Conservation (phyloP, 2,113 vertebrate species). For the Caretta caretta region DNA sequence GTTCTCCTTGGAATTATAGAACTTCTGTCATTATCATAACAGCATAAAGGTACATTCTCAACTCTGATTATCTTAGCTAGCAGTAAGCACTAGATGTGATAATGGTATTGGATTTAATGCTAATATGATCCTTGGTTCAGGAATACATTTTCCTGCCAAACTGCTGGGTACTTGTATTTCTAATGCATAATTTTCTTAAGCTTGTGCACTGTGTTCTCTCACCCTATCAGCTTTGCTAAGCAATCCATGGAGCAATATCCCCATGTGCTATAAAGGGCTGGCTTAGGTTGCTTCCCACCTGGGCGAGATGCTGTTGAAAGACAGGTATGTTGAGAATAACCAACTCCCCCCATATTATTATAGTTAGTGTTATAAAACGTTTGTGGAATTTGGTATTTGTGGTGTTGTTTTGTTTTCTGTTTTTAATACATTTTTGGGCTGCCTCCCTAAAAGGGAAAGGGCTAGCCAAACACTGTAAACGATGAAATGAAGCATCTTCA, state of each 20-base stretch:
- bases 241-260: background rate
- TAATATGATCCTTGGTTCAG: background rate
- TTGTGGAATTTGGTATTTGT: background rate
- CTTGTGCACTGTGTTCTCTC: background rate
- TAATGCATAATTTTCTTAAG: background rate
- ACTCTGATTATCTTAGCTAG: background rate
- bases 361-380: slow-evolving; percentile 8
- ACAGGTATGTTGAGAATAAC: background rate
- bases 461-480: slow-evolving; percentile 31
- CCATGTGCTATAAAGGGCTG: background rate
- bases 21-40: background rate
- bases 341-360: background rate
- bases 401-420: background rate
- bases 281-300: background rate
- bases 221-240: background rate
- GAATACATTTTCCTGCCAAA: background rate
- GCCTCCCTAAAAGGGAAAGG: background rate
- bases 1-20: background rate
- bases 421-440: slow-evolving; percentile 33
- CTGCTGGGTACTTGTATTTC: background rate
- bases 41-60: background rate
- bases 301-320: background rate
- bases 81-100: background rate
- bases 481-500: slow-evolving; percentile 60
- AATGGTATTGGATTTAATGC: background rate